Evolutionary conservation across 2,113 vertebrate species (phyloP).

Genomic region (Myotis yumanensis): DNA sequence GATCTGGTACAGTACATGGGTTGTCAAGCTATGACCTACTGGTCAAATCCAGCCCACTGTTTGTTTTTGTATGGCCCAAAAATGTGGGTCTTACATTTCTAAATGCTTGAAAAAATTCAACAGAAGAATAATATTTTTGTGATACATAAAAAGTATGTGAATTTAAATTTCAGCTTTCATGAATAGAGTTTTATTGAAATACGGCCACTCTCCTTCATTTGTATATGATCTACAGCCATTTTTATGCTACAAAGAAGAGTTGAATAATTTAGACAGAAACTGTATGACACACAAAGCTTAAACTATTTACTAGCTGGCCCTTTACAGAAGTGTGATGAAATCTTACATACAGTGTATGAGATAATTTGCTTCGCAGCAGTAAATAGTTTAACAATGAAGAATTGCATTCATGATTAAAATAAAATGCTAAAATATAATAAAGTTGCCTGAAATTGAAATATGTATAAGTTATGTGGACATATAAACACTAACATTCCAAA

Average conservation of each 20-base stretch:
- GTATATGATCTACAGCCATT: background rate
- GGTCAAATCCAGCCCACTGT: background rate
- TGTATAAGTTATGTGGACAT: background rate
- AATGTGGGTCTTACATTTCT: background rate
- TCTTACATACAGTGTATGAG: background rate
- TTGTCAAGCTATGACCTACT: background rate
- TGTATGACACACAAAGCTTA: background rate
- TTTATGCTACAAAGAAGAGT: background rate
- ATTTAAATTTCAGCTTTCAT: background rate
- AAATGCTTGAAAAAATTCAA: slow-evolving; percentile 13
- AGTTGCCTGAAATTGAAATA: slow-evolving; percentile 10
- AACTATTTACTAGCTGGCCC: background rate
- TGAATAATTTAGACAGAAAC: background rate
- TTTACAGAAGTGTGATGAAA: slow-evolving; percentile 24
- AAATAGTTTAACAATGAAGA: slow-evolving; percentile 32
- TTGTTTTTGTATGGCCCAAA: background rate
- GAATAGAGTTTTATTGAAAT: background rate
- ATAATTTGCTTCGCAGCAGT: background rate
- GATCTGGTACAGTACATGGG: background rate
- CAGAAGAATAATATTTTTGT: slow-evolving; percentile 5
- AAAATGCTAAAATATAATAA: slow-evolving; percentile 9
- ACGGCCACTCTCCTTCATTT: background rate
- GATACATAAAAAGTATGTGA: background rate
- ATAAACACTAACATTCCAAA: slow-evolving; percentile 14
- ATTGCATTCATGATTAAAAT: background rate